These are phyloP conservation scores for Campylorhamphus procurvoides DNA, from an alignment of 2,113 vertebrate genomes.

Conservation along the genomic window DNA sequence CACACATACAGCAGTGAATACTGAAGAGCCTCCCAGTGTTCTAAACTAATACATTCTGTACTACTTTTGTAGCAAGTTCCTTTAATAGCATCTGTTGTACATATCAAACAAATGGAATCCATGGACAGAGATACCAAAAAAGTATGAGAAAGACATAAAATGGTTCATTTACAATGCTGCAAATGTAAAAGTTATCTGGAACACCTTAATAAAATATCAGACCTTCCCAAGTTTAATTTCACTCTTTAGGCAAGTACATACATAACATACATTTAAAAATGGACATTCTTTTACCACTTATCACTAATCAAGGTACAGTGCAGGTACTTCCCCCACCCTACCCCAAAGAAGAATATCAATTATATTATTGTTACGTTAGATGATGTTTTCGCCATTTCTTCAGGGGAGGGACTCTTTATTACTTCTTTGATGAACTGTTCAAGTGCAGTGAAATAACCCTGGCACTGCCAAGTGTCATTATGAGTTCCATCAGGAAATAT, in stretches of 20 bases:
- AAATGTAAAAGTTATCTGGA: slow-evolving; percentile 71
- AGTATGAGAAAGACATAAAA: slow-evolving; percentile 73
- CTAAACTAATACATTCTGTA: slow-evolving; percentile 33
- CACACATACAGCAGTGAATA: slow-evolving; percentile 9
- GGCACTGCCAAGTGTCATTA: slow-evolving; percentile 99
- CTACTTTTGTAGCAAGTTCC: slow-evolving; percentile 50
- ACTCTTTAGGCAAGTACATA: slow-evolving; percentile 73
- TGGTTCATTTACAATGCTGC: slow-evolving; percentile 63
- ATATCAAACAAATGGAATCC: slow-evolving; percentile 59
- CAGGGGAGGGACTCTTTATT: slow-evolving; percentile 89
- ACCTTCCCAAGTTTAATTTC: slow-evolving; percentile 72
- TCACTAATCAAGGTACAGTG: slow-evolving; percentile 69
- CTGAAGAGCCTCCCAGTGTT: slow-evolving; percentile 15
- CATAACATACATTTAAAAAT: slow-evolving; percentile 65
- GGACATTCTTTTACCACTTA: slow-evolving; percentile 68
- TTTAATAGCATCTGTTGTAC: slow-evolving; percentile 59
- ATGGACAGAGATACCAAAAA: slow-evolving; percentile 63
- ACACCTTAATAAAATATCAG: slow-evolving; percentile 57
- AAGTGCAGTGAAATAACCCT: slow-evolving; percentile 94
- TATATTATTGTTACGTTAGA: slow-evolving; percentile 95
- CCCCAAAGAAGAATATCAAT: slow-evolving; percentile 24
- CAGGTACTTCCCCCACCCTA: not conserved
- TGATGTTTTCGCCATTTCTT: slow-evolving; percentile 87
- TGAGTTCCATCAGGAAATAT: slow-evolving; percentile 98
- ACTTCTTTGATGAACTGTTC: slow-evolving; percentile 98